These are phyloP conservation scores for Gisinianus flammeolus DNA, from an alignment of 2,888 invertebrate genomes.

Conservation along the genomic window DNA sequence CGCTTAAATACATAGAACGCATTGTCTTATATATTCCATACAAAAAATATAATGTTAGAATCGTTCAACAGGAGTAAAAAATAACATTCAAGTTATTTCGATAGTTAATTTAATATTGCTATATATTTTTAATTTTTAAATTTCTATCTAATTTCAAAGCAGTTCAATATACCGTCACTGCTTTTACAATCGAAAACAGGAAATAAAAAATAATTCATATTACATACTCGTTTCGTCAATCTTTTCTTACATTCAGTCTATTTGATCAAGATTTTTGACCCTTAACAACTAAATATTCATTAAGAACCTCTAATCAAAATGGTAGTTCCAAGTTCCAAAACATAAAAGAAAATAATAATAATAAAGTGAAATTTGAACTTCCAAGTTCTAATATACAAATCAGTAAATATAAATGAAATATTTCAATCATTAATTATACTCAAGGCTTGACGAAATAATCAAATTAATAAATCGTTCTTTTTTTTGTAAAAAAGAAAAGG, in stretches of 20 bases:
- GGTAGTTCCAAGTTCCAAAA: not conserved
- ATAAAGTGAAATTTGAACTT: not conserved
- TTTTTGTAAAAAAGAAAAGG: not conserved
- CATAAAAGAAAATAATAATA: not conserved
- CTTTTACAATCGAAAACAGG: not conserved
- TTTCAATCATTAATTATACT: not conserved
- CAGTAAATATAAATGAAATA: not conserved
- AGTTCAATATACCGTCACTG: not conserved
- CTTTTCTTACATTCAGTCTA: not conserved
- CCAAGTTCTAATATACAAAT: not conserved
- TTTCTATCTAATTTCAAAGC: too few relatives aligned
- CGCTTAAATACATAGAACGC: too few relatives aligned
- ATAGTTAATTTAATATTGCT: too few relatives aligned
- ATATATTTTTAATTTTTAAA: too few relatives aligned
- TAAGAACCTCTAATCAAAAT: not conserved
- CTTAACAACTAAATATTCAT: conserved; percentile 9
- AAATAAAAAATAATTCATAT: not conserved
- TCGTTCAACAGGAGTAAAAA: too few relatives aligned
- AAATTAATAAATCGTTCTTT: not conserved
- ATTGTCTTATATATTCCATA: too few relatives aligned
- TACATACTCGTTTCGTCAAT: not conserved
- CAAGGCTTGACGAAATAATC: not conserved
- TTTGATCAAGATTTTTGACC: not conserved
- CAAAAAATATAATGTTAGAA: too few relatives aligned
- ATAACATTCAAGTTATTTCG: too few relatives aligned